Base-by-base conservation (phyloP, 2,888 invertebrate genomes). In the Merodon equestris region DNA sequence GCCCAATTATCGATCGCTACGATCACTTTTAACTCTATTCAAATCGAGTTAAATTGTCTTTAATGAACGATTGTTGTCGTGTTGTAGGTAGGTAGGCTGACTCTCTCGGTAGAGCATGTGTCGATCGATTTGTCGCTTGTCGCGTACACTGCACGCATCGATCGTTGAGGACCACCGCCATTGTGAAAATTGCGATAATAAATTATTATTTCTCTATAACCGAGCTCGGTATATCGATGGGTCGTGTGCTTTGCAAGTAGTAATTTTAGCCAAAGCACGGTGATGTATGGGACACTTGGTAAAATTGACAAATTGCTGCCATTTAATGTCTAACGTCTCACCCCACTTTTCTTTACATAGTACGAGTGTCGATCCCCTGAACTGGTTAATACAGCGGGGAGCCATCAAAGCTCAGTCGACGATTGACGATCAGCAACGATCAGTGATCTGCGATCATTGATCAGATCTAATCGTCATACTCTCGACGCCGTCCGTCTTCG, bases 1-100 rank as follows among this genome's bases (percentile, higher is more conserved):
- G 74, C 66, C 81, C 74, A 81, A 74, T 81, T 71, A 81, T 74
- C 61, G 79, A 70, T 81, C 74, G 79, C 44, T 15, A 48, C 38
- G 66, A 68, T 79, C 67, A 79, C 63, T 73, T 67, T 34, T 27
- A 27, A 27, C 63, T 68, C 44, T 40, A 48, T 70, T 61, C 81
- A 70, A 81, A 81, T 81, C 81, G 81, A 81, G 81, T 81, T 74
- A 81, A 81, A 81, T 81, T 81, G 81, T 74, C 66, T 81, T 74
- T 81, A 81, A 81, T 81, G 75, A 81, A 74, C 61, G 74, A 73
- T 64, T 77, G 77, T 68, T 64, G 70, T 68, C 60, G 66, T 38
- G n/a, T 15, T 45, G 5, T 7, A 13, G 12, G n/a, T 12, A 34
- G 36, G 34, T 38, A 17, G 53, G 15, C 40, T 34, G n/a, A 58